Conservation (phyloP, 2,797 vertebrate genomes). For the Platyrinchus mystaceus region DNA sequence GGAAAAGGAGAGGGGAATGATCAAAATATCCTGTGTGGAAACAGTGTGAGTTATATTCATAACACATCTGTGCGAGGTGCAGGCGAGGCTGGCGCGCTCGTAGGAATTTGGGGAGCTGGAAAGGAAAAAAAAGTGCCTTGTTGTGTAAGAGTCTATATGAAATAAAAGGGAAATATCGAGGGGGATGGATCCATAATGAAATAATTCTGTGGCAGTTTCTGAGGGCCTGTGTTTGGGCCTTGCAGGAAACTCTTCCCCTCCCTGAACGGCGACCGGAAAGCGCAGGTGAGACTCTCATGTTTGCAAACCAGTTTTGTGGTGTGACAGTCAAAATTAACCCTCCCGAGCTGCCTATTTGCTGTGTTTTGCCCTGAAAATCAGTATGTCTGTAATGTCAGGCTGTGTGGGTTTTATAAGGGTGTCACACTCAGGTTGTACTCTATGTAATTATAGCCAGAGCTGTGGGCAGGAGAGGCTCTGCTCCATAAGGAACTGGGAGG, state of each 20-base stretch:
- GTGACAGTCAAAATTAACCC: not conserved
- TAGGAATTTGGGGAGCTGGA: constrained; percentile 63
- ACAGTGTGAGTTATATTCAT: constrained; percentile 70
- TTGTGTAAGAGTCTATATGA: not conserved
- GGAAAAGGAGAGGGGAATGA: not conserved
- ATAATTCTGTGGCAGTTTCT: not conserved
- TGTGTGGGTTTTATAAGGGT: not conserved
- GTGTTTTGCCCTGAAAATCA: not conserved
- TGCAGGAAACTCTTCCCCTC: not conserved
- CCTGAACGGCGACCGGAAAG: not conserved
- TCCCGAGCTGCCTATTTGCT: not conserved
- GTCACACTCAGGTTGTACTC: not conserved
- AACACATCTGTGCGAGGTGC: constrained; percentile 66
- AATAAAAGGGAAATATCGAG: not conserved
- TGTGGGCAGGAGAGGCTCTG: not conserved
- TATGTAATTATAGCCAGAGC: not conserved
- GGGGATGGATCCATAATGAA: not conserved
- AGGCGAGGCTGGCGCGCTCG: constrained; percentile 4
- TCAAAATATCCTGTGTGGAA: constrained; percentile 45
- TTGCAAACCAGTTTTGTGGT: not conserved
- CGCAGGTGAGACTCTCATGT: not conserved
- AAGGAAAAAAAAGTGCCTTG: constrained; percentile 17
- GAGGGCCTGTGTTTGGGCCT: not conserved
- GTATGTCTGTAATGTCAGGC: not conserved
- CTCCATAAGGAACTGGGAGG: not conserved